Evolutionary conservation across 92 coral and sea anemone genomes (phyloP).

Genomic region (Palythoa heliodiscus): DNA sequence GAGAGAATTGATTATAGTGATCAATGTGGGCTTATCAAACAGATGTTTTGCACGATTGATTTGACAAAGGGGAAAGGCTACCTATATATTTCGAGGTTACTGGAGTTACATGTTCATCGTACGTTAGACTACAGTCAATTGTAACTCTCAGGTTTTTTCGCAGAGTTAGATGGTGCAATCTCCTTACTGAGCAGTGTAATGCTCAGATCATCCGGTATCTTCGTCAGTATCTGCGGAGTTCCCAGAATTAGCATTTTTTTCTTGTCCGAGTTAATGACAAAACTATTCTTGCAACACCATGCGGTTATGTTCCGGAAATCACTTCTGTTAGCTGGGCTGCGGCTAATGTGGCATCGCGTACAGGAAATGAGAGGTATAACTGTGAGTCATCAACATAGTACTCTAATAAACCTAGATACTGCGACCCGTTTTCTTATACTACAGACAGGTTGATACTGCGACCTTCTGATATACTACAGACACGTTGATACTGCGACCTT

Average conservation of each 20-base stretch:
- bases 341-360: too few relatives aligned
- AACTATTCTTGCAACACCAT: too few relatives aligned
- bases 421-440: too few relatives aligned
- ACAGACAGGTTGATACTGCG: too few relatives aligned
- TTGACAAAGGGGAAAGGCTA: not conserved
- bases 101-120: not conserved
- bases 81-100: not conserved
- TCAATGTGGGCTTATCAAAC: not conserved
- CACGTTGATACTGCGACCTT: too few relatives aligned
- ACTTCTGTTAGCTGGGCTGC: too few relatives aligned
- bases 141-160: not conserved
- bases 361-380: too few relatives aligned
- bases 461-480: too few relatives aligned
- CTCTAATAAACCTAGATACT: too few relatives aligned
- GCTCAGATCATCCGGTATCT: conserved; percentile 31
- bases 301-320: too few relatives aligned
- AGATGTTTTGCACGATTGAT: not conserved
- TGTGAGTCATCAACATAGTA: too few relatives aligned
- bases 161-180: conserved; percentile 8
- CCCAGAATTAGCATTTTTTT: conserved; percentile 40
- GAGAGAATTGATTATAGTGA: not conserved
- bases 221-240: not conserved
- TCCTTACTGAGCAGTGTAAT: conserved; percentile 27
- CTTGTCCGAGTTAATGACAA: conserved; percentile 32
- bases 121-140: not conserved